Percentiles rank a stretch among this genome's conserved stretches.
These are phyloP conservation scores for Graphium colonna DNA, from an alignment of 2,888 invertebrate species.

Conservation along the genomic window DNA sequence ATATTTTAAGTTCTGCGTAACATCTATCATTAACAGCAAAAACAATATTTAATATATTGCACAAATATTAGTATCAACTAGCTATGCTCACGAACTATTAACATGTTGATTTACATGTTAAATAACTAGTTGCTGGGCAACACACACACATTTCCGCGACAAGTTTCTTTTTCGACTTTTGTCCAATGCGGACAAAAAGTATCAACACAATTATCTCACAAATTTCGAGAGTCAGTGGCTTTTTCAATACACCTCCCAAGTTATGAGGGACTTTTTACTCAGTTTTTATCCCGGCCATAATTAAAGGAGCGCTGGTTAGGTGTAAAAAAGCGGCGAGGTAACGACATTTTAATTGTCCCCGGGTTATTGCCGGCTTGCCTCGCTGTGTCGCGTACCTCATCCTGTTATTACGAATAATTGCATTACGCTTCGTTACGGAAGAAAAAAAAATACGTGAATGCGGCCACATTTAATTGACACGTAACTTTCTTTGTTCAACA, in stretches of 20 bases:
- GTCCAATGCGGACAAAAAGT: not conserved
- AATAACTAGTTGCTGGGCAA: too few species aligned
- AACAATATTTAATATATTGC: too few species aligned
- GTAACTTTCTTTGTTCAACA: constrained; percentile 73
- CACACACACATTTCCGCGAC: too few species aligned
- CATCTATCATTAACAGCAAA: too few species aligned
- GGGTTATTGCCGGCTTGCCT: constrained; percentile 60
- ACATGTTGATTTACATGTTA: too few species aligned
- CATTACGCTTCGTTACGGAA: constrained; percentile 77
- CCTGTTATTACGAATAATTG: constrained; percentile 79
- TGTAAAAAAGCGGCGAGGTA: constrained; percentile 70
- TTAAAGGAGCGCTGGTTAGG: constrained; percentile 66
- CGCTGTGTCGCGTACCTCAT: constrained; percentile 68
- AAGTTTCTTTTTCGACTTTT: not conserved
- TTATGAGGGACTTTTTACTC: constrained; percentile 47
- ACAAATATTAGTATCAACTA: too few species aligned
- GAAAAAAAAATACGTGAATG: constrained; percentile 55
- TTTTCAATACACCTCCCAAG: constrained; percentile 26
- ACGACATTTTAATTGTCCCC: constrained; percentile 79
- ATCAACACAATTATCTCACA: constrained; percentile 3
- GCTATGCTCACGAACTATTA: too few species aligned
- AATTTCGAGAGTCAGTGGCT: constrained; percentile 20
- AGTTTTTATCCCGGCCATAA: constrained; percentile 55
- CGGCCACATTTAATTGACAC: constrained; percentile 74
- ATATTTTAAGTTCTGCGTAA: too few species aligned